These are phyloP conservation scores for Melanaphis sacchari DNA, from an alignment of 1,140 invertebrate genomes.

Conservation along the genomic window DNA sequence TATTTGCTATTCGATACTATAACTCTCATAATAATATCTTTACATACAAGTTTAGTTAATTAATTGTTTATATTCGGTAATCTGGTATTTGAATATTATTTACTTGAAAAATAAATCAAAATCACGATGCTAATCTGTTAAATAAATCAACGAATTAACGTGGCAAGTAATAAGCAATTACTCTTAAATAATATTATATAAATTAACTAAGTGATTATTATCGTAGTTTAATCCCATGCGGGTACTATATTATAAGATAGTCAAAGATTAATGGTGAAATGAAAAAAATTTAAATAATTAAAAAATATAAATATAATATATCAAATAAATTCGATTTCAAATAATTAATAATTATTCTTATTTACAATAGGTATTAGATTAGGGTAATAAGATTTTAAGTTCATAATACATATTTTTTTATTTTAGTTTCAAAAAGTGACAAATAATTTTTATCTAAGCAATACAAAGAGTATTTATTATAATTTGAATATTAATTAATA, in stretches of 20 bases:
- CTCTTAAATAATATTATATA: neutral
- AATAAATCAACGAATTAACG: neutral
- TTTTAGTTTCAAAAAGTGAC: neutral
- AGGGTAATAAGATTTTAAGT: neutral
- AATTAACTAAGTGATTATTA: neutral
- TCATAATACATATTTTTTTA: neutral
- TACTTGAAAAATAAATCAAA: neutral
- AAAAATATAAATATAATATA: neutral
- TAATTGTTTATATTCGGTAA: neutral
- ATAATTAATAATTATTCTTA: neutral
- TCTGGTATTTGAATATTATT: neutral
- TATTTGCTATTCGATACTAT: neutral
- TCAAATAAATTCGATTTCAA: neutral
- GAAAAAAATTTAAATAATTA: neutral
- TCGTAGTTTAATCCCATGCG: neutral
- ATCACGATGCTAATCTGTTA: neutral
- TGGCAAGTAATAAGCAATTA: neutral
- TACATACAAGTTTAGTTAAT: neutral
- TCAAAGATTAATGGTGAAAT: neutral
- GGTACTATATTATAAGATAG: neutral
- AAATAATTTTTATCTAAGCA: neutral
- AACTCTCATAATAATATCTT: neutral
- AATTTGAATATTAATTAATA: too few species aligned
- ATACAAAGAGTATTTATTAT: too few species aligned
- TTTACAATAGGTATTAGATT: neutral